Base-by-base conservation (phyloP, 2,888 invertebrate genomes). In the Callyntrura sp. region DNA sequence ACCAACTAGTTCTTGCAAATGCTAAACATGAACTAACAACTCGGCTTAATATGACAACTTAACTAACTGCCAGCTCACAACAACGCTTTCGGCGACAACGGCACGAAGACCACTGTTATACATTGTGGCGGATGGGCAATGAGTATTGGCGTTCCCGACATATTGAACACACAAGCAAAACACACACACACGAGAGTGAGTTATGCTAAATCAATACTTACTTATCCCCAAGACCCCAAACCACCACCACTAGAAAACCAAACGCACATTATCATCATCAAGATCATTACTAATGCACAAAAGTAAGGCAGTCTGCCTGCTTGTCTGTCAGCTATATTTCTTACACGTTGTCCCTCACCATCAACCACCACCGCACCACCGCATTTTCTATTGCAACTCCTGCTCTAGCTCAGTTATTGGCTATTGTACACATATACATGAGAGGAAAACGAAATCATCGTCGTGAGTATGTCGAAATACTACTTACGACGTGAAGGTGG, bases 191-290 rank as follows among this genome's bases (percentile, higher is more conserved):
- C 25, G n/a, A n/a, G n/a, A 2, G 1, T 14, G 48, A 48, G 68
- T 68, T 82, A 70, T 82, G 73, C 87, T 87, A 87, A 87, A 87
- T 87, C 87, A 87, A 87, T 87, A 87, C 87, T 87, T 87, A 81
- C 70, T n/a, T n/a, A n/a, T n/a, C n/a, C n/a, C 82, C 87, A 23
- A 78, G 35, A 3, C 55, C 5, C 65, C 65, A n/a, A n/a, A 65
- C 65, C 28, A 65, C 23, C 9, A 48, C 55, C 20, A 73, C 73
- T 43, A 55, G 14, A 78, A 60, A 81, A 82, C 70, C 45, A 60
- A 76, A 87, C 81, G 82, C 82, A 82, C 81, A 65, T 79, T 73
- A 82, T 87, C 73, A 57, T 81, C 79, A 68, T 20, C 62, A 70
- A 43, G 43, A 28, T 68, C 68, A 73, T 57, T 85, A 57, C 23